Percentiles rank a stretch among this genome's conserved stretches.
Conservation (phyloP, 1,140 invertebrate genomes). For the Charaxes varanes region DNA sequence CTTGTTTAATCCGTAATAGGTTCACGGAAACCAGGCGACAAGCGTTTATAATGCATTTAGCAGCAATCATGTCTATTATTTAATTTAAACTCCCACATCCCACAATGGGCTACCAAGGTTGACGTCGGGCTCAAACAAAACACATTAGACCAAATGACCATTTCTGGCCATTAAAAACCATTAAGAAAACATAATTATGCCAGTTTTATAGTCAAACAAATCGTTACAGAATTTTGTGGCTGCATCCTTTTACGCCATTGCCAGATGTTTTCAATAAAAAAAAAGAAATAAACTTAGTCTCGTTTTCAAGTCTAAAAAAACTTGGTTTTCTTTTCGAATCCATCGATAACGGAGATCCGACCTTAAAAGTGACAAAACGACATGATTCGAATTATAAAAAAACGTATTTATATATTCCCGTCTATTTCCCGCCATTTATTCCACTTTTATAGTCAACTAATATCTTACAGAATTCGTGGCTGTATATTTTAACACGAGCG, state of each 20-base stretch:
- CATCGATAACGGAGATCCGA: no score
- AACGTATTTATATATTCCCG: no score
- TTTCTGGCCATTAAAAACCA: conserved; percentile 29
- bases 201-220: conserved; percentile 38
- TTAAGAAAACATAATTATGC: conserved; percentile 31
- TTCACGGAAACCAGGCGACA: background rate
- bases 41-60: conserved; percentile 19
- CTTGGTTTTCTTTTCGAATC: no score
- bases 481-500: no score
- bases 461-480: no score
- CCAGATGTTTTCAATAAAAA: conserved; percentile 29
- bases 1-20: no score
- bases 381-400: no score
- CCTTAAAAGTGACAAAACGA: no score
- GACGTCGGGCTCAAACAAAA: conserved; percentile 5
- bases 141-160: conserved; percentile 24
- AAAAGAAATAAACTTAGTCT: conserved; percentile 16
- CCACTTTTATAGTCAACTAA: no score
- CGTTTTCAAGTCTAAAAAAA: no score
- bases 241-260: background rate
- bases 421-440: no score
- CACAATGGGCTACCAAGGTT: conserved; percentile 18
- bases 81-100: conserved; percentile 21
- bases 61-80: conserved; percentile 18
- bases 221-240: conserved; percentile 18